Evolutionary conservation across 2,797 vertebrate species (phyloP), one percentile per base, ranked within the genome.

Genomic region (Tamandua tetradactyla): DNA sequence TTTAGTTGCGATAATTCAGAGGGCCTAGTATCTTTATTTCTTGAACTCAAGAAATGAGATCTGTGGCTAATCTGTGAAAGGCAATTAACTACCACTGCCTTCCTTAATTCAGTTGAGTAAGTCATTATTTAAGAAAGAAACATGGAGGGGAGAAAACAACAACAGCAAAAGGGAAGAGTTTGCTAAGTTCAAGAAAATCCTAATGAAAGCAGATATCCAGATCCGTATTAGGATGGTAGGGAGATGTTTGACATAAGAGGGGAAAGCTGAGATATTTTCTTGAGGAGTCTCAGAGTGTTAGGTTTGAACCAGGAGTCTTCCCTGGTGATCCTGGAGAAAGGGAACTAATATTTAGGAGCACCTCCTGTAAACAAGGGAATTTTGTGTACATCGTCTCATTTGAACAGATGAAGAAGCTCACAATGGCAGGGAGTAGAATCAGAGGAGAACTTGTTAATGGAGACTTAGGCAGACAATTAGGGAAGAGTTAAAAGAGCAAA

Each of bases 1-100:
- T 93, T 93, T 84, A 82, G 87, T 20, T 94, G 79, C 40, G 89
- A 87, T 87, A 84, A 69, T 35, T 93, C 79, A 78, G 72, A 89
- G 18, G 59, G 4, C 71, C 52, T 30, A 18, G 5, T 30, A 37
- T 52, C 82, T 88, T 92, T 52, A 71, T 78, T 90, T 95, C 74
- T 92, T 81, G 18, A 59, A 72, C 20, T 94, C 25, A 90, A 85
- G 71, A 79, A 85, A 55, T 25, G 15, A 27, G 25, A 14, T 20
- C 35, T 87, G 15, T 82, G 68, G 52, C 47, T 92, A 83, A 95
- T 83, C 79, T 94, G 32, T 27, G 69, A 94, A 79, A 89, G 57
- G 42, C 49, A 85, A 66, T 93, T 95, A 94, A 17, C 42, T 35
- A 25, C 49, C 49, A 52, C 49, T 15, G 14, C 49, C 52, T 55